A percentile compares a stretch with the other conserved stretches of the same genome.
These are phyloP conservation scores for Scophthalmus maximus DNA, from an alignment of 2,113 vertebrate species.

Conservation along the genomic window DNA sequence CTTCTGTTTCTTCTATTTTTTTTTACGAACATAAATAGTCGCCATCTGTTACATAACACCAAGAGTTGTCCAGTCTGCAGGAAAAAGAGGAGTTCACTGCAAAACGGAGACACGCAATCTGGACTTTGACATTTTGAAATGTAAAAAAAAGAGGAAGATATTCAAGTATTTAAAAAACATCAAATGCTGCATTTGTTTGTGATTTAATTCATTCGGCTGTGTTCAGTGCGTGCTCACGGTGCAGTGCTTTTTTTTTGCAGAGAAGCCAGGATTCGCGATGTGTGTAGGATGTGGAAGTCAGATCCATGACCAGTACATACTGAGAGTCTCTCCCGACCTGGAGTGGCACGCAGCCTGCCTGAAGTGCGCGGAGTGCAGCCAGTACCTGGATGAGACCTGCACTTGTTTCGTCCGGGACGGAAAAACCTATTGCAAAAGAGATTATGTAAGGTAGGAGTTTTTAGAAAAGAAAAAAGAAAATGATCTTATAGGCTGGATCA, in stretches of 20 bases:
- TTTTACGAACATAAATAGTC: constrained; percentile 17
- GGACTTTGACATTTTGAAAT: background rate
- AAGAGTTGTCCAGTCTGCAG: constrained; percentile 38
- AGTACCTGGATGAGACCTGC: constrained; percentile 94
- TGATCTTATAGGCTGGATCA: background rate
- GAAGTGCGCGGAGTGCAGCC: constrained; percentile 95
- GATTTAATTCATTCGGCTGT: background rate
- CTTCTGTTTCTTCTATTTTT: constrained; percentile 5
- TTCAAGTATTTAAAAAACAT: no score
- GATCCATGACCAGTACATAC: constrained; percentile 96
- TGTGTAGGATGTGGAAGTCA: constrained; percentile 97
- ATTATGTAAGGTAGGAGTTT: constrained; percentile 92
- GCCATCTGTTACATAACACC: constrained; percentile 56
- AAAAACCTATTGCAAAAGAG: constrained; percentile 96
- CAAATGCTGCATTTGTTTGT: background rate
- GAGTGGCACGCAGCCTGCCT: constrained; percentile 98
- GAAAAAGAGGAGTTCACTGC: background rate
- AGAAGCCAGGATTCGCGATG: constrained; percentile 92
- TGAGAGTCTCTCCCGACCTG: constrained; percentile 95
- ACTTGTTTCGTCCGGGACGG: constrained; percentile 97
- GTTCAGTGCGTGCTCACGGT: constrained; percentile 3
- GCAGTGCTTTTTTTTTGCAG: constrained; percentile 79
- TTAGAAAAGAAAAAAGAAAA: background rate
- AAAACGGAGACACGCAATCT: background rate
- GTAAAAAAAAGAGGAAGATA: background rate